These are phyloP conservation scores for Thumatha senex DNA, from an alignment of 2,888 invertebrate species.

Conservation along the genomic window DNA sequence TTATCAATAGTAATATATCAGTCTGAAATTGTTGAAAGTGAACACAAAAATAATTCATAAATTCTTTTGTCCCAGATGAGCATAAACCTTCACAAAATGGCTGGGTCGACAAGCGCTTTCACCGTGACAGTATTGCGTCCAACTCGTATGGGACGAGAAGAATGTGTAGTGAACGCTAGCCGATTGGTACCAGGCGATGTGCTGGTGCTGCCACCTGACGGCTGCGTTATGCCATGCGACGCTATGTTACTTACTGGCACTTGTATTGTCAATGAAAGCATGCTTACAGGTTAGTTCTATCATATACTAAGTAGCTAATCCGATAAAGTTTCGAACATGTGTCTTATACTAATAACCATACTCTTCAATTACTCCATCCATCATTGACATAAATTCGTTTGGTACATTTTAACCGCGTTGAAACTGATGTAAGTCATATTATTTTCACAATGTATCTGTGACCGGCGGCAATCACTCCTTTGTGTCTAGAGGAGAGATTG, in stretches of 20 bases:
- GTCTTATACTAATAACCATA: too few species aligned
- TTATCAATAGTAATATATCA: too few species aligned
- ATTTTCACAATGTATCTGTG: too few species aligned
- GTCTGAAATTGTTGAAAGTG: too few species aligned
- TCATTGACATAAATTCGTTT: too few species aligned
- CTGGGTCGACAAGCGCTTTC: constrained; percentile 82
- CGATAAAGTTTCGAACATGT: too few species aligned
- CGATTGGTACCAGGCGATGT: constrained; percentile 94
- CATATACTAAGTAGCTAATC: not conserved
- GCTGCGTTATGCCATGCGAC: constrained; percentile 92
- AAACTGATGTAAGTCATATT: too few species aligned
- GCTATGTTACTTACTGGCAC: constrained; percentile 93
- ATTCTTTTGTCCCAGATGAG: constrained; percentile 83
- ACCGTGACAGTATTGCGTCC: constrained; percentile 85
- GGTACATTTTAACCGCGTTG: too few species aligned
- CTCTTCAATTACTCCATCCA: too few species aligned
- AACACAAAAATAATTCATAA: too few species aligned
- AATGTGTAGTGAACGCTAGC: constrained; percentile 76
- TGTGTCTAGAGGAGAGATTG: too few species aligned
- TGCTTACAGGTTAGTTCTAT: constrained; percentile 90
- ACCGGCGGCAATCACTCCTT: too few species aligned
- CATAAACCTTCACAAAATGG: constrained; percentile 86
- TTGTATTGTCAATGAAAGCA: constrained; percentile 96
- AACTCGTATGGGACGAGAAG: constrained; percentile 65
- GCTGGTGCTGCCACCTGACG: constrained; percentile 90